Base-by-base conservation (phyloP, 2,888 invertebrate genomes). In the Tetragnatha montana region DNA sequence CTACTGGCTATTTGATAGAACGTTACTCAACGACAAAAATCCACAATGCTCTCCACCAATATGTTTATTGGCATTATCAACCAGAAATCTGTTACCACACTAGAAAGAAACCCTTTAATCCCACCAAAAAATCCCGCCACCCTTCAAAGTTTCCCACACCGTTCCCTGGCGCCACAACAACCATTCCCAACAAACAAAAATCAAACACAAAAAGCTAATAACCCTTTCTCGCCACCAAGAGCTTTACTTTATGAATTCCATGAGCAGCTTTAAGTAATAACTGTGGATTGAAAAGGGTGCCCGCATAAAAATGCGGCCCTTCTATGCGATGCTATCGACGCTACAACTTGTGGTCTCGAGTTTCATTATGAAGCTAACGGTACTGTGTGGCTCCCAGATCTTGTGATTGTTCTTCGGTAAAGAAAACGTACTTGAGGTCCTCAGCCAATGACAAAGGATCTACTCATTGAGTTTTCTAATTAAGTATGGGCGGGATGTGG, bases 261-360 rank as follows among this genome's bases (percentile, higher is more conserved):
- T 50, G 51, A 78, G 60, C 78, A 78, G 60, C 82, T 82, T 81
- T 35, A 74, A 74, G 82, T 74, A 60, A 82, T 73, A 74, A 22
- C 50, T 51, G 35, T 73, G 60, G 82, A 35, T 49, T 60, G 82
- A 82, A 60, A 82, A 35, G 73, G 73, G 60, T 50, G 76, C 82
- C 60, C 73, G 73, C 82, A 74, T 82, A 73, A 73, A 82, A 82
- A 74, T 51, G 74, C 73, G 35, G 17, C 21, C n/a, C 19, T 22
- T 7, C 35, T 35, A 35, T 17, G 21, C 51, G 78, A 22, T 21
- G 17, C 51, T 78, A 78, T 78, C 21, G 78, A 8, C n/a, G 22
- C 17, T 10, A 12, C 21, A 17, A 10, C 71, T 71, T 19, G 21
- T 14, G 60, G 60, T 6, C 21, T 78, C 10, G 35, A 22, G 60